Percentiles rank a stretch among this genome's conserved stretches.
These are phyloP conservation scores for Mesocentrotus franciscanus DNA, from an alignment of 53 echinoderm and acorn worm genomes.

Conservation along the genomic window DNA sequence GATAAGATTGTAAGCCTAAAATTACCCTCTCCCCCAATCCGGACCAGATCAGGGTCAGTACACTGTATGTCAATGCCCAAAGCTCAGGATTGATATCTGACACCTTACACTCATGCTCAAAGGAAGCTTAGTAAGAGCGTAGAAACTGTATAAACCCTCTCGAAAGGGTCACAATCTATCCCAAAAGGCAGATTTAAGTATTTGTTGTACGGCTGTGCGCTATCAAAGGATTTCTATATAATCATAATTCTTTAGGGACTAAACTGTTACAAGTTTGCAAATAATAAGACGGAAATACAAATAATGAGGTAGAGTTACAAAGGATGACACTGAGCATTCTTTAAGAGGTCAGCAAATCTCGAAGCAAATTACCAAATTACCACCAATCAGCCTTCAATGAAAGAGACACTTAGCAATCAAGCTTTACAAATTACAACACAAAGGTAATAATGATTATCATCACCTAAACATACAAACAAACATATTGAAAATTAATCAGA, in stretches of 20 bases:
- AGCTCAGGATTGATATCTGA: not conserved
- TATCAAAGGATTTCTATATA: not conserved
- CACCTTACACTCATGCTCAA: not conserved
- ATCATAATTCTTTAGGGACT: not conserved
- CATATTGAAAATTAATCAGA: not conserved
- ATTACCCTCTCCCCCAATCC: not conserved
- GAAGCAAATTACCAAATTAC: not conserved
- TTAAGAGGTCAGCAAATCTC: not conserved
- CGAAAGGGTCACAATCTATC: slow-evolving; percentile 23
- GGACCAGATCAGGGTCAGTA: not conserved
- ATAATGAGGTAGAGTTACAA: not conserved
- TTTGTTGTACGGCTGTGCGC: not conserved
- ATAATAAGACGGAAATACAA: not conserved
- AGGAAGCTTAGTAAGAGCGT: slow-evolving; percentile 29
- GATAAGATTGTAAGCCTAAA: slow-evolving; percentile 16
- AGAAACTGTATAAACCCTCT: not conserved
- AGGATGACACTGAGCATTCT: not conserved
- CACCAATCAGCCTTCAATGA: slow-evolving; percentile 26
- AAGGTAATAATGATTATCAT: slow-evolving; percentile 29
- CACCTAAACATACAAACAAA: not conserved
- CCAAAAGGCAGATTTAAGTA: slow-evolving; percentile 22
- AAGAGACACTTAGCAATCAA: not conserved
- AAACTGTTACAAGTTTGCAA: not conserved
- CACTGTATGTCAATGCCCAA: not conserved
- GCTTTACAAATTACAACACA: slow-evolving; percentile 27